Percentiles rank a stretch among this genome's conserved stretches.
Evolutionary conservation across 37 sponge, comb jelly and placozoan species (phyloP).

Genomic region (Halichondria panicea): DNA sequence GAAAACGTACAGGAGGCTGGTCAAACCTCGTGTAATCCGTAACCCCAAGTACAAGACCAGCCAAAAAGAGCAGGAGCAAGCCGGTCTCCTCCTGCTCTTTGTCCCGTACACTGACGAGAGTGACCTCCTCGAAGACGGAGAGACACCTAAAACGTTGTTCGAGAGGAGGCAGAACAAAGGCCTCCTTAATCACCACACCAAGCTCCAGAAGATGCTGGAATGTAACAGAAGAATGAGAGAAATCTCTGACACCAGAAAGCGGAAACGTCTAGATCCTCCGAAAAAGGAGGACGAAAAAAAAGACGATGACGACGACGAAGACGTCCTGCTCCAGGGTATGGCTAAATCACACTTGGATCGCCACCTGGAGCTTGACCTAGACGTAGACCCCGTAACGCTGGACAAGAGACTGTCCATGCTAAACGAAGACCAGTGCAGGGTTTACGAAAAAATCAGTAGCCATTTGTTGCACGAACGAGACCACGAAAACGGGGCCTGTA

Average conservation of each 20-base stretch:
- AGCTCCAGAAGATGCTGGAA: constrained; percentile 40
- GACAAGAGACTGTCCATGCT: constrained; percentile 42
- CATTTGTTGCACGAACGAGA: constrained; percentile 5
- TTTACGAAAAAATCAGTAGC: constrained; percentile 30
- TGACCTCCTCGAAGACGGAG: constrained; percentile 16
- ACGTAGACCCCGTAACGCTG: neutral
- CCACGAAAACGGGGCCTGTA: constrained; percentile 42
- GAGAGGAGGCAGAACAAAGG: neutral
- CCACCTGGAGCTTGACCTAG: neutral
- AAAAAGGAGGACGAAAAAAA: neutral
- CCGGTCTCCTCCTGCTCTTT: constrained; percentile 38
- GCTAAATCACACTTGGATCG: constrained; percentile 51
- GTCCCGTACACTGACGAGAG: constrained; percentile 29
- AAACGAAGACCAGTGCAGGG: constrained; percentile 49
- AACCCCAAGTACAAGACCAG: constrained; percentile 29
- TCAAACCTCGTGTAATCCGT: constrained; percentile 3
- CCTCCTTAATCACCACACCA: constrained; percentile 23
- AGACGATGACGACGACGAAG: constrained; percentile 22
- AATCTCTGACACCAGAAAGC: constrained; percentile 50
- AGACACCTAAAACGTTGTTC: constrained; percentile 48
- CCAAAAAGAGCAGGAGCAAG: constrained; percentile 29
- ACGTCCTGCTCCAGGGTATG: constrained; percentile 37
- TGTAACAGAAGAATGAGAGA: constrained; percentile 6
- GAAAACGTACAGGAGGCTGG: constrained; percentile 8
- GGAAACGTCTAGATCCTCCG: neutral